Evolutionary conservation across 2,113 vertebrate genomes (phyloP).

Genomic region (Solea solea): DNA sequence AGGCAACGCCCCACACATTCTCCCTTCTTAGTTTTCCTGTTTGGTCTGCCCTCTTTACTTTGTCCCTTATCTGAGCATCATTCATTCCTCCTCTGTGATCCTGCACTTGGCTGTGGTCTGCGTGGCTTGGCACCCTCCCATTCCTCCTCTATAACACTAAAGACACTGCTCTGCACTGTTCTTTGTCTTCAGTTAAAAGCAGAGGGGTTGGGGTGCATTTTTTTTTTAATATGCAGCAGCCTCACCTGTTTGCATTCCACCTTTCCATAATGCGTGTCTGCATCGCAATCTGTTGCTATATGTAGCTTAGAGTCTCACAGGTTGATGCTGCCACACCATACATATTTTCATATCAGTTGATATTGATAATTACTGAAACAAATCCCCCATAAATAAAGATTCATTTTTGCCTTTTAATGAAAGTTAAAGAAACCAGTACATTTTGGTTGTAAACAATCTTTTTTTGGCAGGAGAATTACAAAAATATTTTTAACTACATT

Average conservation of each 20-base stretch:
- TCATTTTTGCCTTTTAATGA: too few relatives aligned
- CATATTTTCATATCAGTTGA: too few relatives aligned
- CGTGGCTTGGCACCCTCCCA: conserved; percentile 70
- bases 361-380: too few relatives aligned
- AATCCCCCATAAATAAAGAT: too few relatives aligned
- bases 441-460: too few relatives aligned
- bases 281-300: neutral
- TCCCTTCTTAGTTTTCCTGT: conserved; percentile 80
- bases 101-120: conserved; percentile 72
- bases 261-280: conserved; percentile 11
- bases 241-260: conserved; percentile 57
- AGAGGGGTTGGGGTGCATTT: conserved; percentile 20
- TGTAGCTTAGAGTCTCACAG: neutral
- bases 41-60: conserved; percentile 83
- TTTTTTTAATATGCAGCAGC: conserved; percentile 50
- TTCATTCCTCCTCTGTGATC: conserved; percentile 80
- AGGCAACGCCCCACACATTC: conserved; percentile 73
- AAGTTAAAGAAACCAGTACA: too few relatives aligned
- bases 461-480: too few relatives aligned
- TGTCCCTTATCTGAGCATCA: conserved; percentile 81
- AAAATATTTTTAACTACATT: too few relatives aligned
- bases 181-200: conserved; percentile 61
- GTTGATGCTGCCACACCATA: too few relatives aligned
- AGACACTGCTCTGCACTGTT: conserved; percentile 72
- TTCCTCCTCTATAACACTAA: conserved; percentile 56